Evolutionary conservation across 2,888 invertebrate genomes (phyloP).

Genomic region (Sminthurinus aureus): DNA sequence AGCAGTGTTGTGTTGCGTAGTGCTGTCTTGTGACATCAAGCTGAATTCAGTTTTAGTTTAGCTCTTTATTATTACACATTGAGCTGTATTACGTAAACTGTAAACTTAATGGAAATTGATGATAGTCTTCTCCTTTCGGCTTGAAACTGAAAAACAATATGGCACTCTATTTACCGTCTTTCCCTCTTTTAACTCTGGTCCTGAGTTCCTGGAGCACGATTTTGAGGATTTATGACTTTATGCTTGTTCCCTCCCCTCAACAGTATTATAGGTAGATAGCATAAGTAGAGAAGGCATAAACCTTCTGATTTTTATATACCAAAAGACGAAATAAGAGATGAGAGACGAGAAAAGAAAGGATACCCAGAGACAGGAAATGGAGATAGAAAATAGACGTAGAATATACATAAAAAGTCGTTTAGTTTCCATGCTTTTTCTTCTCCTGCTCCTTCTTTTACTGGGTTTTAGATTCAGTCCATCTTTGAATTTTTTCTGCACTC

Average conservation of each 20-base stretch:
- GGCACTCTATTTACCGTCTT: constrained; percentile 22
- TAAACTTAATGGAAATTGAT: constrained; percentile 43
- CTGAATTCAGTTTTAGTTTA: not conserved
- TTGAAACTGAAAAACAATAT: constrained; percentile 38
- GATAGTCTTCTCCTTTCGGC: constrained; percentile 24
- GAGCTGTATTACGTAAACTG: constrained; percentile 22
- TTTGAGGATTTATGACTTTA: constrained; percentile 25
- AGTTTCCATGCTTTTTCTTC: not conserved
- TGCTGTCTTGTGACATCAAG: constrained; percentile 5
- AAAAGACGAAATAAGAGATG: not conserved
- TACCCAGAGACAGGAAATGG: not conserved
- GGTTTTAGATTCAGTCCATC: no score
- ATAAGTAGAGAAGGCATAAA: not conserved
- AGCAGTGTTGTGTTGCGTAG: not conserved
- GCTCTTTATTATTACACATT: constrained; percentile 37
- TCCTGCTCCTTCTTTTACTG: not conserved
- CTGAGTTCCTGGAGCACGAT: not conserved
- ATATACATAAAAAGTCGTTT: not conserved
- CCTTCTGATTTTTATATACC: not conserved
- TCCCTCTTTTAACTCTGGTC: constrained; percentile 1
- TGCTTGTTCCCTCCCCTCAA: constrained; percentile 1
- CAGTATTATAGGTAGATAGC: not conserved
- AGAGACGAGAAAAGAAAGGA: not conserved
- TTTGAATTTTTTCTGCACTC: no score
- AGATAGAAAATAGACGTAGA: not conserved